A percentile compares a stretch with the other conserved stretches of the same genome.
Conservation (phyloP, 2,797 vertebrate genomes). For the Peromyscus attwateri region DNA sequence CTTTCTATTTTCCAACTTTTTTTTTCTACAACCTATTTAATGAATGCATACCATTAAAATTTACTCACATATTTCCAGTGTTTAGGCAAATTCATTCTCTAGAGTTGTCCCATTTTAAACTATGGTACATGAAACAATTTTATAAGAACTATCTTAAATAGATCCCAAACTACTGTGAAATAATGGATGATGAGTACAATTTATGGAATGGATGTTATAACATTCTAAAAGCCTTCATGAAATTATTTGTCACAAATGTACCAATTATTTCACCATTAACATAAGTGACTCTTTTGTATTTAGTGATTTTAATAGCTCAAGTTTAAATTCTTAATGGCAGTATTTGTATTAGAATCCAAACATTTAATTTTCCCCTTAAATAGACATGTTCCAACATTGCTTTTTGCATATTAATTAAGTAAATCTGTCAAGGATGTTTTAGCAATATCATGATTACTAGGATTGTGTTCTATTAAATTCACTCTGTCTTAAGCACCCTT, state of each 20-base stretch:
- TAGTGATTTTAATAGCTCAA: neutral
- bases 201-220: neutral
- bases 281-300: neutral
- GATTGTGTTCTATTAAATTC: neutral
- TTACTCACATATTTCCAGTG: constrained; percentile 42
- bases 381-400: neutral
- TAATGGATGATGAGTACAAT: constrained; percentile 40
- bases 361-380: neutral
- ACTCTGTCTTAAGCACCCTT: neutral
- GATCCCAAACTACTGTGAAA: constrained; percentile 32
- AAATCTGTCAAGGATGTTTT: neutral
- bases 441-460: neutral
- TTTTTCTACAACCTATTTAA: constrained; percentile 58
- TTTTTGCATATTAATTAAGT: neutral
- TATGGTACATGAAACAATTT: neutral
- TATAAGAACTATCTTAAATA: neutral
- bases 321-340: neutral
- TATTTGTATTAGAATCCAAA: neutral
- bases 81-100: constrained; percentile 1
- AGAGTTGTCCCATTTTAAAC: constrained; percentile 17
- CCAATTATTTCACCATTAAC: neutral
- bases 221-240: neutral
- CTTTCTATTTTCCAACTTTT: constrained; percentile 33
- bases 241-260: neutral
- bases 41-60: constrained; percentile 43